Base-by-base conservation (phyloP, 2,797 vertebrate species). In the Taenioides sp. region DNA sequence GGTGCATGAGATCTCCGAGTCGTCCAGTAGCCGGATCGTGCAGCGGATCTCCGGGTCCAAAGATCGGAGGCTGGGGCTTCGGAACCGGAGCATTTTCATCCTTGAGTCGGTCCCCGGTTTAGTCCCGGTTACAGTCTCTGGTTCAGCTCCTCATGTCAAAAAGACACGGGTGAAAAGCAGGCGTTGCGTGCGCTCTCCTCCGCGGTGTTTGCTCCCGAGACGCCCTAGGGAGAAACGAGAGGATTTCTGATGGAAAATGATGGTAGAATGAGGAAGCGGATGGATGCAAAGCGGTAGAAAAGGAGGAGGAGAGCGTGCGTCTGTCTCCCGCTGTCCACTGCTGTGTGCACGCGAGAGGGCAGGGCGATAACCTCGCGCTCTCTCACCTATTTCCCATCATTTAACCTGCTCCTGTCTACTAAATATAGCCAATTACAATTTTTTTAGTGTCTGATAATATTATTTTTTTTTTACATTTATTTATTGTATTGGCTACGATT, bases 21-120 rank as follows among this genome's bases (percentile, higher is more conserved):
- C 97, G 89, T 98, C 97, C 94, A 97, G 93, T 87, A 98, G 89
- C 74, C 97, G 93, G 88, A 98, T 93, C 80, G 96, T 98, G 92
- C 96, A 98, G 86, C 93, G 94, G 93, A 96, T 92, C 91, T 98
- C 96, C 92, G 95, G 94, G 91, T 93, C 95, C 88, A 98, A 82
- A 67, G 96, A 98, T 91, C 92, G 95, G 91, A 96, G 92, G 94
- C 97, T 98, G 84, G 96, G 95, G 93, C 95, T 98, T 91, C 97
- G 95, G 88, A 98, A 96, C 90, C 96, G 96, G 92, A 97, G 96
- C 97, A 98, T 98, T 92, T 96, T 96, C 95, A 95, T 95, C 92
- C 89, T 92, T 87, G 77, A 90, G 91, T 92, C 84, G 91, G 90
- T 92, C 92, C 91, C 80, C 34, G 11, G 83, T 90, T 37, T 83